phyloP scores from a whole-genome alignment of 2,797 vertebrate species.

The Vireo griseus region DNA sequence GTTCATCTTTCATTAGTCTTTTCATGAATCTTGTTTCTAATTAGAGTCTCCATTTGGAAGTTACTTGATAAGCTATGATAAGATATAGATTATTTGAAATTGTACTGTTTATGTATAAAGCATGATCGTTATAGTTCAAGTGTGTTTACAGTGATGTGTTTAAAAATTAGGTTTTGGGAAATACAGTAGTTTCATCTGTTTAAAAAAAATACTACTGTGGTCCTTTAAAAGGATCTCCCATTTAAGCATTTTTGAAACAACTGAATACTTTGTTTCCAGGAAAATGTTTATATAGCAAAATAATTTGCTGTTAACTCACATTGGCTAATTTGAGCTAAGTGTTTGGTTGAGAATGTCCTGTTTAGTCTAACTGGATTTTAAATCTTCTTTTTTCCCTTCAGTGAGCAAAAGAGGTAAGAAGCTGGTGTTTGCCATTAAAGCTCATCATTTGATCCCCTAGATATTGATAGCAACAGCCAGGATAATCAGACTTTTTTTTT shows the following conservation, averaged over 20 bases:
- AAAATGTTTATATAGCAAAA: neutral
- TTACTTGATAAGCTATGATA: neutral
- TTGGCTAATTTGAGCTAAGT: neutral
- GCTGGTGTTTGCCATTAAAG: neutral
- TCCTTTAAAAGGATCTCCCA: neutral
- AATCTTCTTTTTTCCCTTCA: neutral
- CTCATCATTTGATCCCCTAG: neutral
- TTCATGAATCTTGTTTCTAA: neutral
- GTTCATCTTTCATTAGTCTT: neutral
- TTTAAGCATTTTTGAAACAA: neutral
- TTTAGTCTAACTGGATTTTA: neutral
- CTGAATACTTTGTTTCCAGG: neutral
- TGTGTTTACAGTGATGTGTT: neutral
- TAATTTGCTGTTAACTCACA: rapidly evolving
- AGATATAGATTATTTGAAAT: neutral
- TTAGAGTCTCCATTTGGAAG: neutral
- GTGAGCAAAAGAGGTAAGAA: neutral
- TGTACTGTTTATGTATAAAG: neutral
- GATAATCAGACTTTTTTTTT: neutral
- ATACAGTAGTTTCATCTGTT: neutral
- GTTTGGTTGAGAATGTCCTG: neutral
- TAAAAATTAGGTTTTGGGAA: neutral
- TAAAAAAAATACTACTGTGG: neutral
- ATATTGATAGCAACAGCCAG: neutral
- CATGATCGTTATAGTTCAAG: neutral